These are phyloP conservation scores for Aphis craccivora DNA, from an alignment of 1,140 invertebrate species.

Conservation along the genomic window DNA sequence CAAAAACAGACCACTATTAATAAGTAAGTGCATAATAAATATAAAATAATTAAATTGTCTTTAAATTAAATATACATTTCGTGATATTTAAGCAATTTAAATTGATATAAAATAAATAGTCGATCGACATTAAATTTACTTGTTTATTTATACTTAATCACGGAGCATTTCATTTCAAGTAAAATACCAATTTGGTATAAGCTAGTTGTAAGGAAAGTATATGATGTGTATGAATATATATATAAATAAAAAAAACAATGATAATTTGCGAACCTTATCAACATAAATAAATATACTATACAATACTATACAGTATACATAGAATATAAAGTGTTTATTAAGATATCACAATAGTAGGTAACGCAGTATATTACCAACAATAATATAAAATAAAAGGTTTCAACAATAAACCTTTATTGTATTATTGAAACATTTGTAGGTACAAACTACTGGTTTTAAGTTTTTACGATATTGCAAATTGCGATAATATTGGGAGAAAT, in stretches of 20 bases:
- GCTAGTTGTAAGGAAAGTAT: background rate
- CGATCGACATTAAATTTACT: background rate
- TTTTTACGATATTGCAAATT: conserved; percentile 14
- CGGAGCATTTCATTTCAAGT: background rate
- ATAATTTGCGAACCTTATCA: background rate
- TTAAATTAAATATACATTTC: background rate
- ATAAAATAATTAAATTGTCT: background rate
- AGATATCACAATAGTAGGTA: background rate
- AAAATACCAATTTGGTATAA: background rate
- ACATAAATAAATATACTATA: background rate
- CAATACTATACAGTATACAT: background rate
- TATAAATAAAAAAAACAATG: background rate
- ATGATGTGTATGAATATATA: background rate
- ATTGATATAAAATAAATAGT: background rate
- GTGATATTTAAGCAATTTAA: background rate
- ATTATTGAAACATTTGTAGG: background rate
- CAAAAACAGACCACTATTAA: background rate
- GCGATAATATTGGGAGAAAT: background rate
- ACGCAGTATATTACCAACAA: background rate
- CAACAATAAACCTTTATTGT: conserved; percentile 9
- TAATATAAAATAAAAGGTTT: background rate
- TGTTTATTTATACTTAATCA: background rate
- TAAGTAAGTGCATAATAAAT: background rate
- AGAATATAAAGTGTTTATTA: background rate
- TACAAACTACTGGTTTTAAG: background rate